Conservation (phyloP, 2,113 vertebrate genomes). For the Forbesichthys agassizii region DNA sequence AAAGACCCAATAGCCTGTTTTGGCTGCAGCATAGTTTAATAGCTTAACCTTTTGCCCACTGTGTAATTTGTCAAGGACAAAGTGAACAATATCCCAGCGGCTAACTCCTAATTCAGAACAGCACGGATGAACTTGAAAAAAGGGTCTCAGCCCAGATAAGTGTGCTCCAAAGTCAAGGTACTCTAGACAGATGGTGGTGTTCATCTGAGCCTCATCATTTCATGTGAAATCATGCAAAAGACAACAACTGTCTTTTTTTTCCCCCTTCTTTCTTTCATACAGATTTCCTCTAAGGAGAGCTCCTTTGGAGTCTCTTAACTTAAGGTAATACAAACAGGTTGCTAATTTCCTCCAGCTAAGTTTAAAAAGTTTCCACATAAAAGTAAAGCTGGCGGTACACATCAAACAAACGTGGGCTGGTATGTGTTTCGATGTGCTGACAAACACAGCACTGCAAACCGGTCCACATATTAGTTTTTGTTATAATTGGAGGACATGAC, state of each 20-base stretch:
- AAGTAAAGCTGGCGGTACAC: constrained; percentile 40
- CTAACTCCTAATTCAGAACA: constrained; percentile 60
- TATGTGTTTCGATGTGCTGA: no score
- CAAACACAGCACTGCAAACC: no score
- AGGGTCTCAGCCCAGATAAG: constrained; percentile 54
- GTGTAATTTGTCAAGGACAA: constrained; percentile 65
- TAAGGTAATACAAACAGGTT: constrained; percentile 35
- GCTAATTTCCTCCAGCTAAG: constrained; percentile 34
- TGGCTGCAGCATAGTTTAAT: constrained; percentile 55
- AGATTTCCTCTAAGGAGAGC: constrained; percentile 53
- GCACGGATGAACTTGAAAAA: constrained; percentile 66
- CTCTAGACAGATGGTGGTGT: constrained; percentile 67
- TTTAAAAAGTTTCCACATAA: constrained; percentile 31
- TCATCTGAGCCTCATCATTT: constrained; percentile 55
- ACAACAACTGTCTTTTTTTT: constrained; percentile 46
- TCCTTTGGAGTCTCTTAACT: background rate
- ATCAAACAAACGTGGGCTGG: no score
- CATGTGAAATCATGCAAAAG: constrained; percentile 67
- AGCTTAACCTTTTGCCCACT: constrained; percentile 68
- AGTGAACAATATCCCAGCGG: constrained; percentile 62
- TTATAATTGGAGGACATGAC: no score
- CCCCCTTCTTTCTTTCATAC: constrained; percentile 23
- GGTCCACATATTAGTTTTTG: no score
- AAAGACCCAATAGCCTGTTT: constrained; percentile 71
- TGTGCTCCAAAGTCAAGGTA: constrained; percentile 61